Evolutionary conservation across 2,797 vertebrate genomes (phyloP).

Genomic region (Cottoperca gobio): DNA sequence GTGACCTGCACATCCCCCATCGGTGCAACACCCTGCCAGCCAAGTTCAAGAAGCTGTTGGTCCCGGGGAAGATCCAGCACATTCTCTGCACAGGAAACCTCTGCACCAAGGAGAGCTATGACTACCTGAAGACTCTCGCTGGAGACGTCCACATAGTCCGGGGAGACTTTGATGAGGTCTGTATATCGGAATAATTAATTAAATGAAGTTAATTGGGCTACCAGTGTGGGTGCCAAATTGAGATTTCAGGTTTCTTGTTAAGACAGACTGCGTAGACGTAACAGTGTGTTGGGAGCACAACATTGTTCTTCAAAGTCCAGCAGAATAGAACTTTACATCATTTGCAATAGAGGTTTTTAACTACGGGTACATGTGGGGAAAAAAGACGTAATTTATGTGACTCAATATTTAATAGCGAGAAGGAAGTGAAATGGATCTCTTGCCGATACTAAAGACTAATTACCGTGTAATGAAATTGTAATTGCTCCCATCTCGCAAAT

Average conservation of each 20-base stretch:
- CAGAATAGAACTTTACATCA: neutral
- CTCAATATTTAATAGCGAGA: conserved; percentile 7
- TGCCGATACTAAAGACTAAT: neutral
- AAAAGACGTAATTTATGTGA: neutral
- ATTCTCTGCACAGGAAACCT: conserved; percentile 99
- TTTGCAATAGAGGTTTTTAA: neutral
- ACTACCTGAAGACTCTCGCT: conserved; percentile 98
- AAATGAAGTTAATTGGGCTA: neutral
- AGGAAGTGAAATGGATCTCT: conserved; percentile 7
- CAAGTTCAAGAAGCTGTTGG: conserved; percentile 98
- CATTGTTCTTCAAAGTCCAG: neutral
- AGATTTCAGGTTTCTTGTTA: neutral
- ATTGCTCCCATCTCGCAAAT: neutral
- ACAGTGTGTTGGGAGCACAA: neutral
- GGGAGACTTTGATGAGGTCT: conserved; percentile 98
- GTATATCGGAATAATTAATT: neutral
- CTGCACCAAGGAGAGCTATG: conserved; percentile 99
- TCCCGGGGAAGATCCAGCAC: conserved; percentile 99
- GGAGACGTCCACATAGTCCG: conserved; percentile 98
- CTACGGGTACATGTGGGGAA: neutral
- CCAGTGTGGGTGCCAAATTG: neutral
- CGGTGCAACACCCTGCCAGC: conserved; percentile 98
- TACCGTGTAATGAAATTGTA: conserved; percentile 14
- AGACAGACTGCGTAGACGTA: neutral
- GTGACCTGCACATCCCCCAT: conserved; percentile 98